phyloP scores from a whole-genome alignment of 2,113 vertebrate species.

The Genyomyrus donnyi region DNA sequence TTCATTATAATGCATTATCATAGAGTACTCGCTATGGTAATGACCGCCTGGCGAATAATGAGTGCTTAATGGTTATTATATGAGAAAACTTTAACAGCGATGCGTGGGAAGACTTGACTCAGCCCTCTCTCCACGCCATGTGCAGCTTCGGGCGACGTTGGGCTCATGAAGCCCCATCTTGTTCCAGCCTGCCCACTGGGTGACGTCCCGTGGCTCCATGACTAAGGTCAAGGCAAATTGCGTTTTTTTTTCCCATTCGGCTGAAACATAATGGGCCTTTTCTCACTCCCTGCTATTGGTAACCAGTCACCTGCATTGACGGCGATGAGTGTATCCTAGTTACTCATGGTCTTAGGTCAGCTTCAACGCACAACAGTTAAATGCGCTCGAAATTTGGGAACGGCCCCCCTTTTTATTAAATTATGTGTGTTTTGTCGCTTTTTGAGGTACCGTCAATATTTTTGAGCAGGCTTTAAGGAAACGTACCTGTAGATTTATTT shows the following conservation, averaged over 20 bases:
- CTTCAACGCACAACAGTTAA: not conserved
- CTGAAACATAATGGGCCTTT: not conserved
- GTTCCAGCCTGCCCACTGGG: not conserved
- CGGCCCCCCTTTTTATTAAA: not conserved
- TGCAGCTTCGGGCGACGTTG: not conserved
- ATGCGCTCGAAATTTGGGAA: not conserved
- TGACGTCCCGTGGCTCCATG: not conserved
- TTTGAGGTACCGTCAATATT: not conserved
- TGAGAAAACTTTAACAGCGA: not conserved
- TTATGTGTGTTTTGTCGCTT: not conserved
- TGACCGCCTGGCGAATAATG: not conserved
- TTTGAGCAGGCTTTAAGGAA: not conserved
- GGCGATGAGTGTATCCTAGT: not conserved
- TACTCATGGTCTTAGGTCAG: not conserved
- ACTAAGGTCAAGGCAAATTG: not conserved
- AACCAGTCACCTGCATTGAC: not conserved
- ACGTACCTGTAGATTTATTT: not conserved
- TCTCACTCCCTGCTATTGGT: not conserved
- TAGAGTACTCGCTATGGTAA: not conserved
- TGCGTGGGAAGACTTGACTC: not conserved
- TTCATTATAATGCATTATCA: not conserved
- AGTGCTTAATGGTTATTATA: conserved; percentile 1
- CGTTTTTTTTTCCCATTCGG: not conserved
- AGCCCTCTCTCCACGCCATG: not conserved
- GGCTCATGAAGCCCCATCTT: not conserved